phyloP scores from a whole-genome alignment of 2,797 vertebrate genomes.

The Tokudaia muenninki region DNA sequence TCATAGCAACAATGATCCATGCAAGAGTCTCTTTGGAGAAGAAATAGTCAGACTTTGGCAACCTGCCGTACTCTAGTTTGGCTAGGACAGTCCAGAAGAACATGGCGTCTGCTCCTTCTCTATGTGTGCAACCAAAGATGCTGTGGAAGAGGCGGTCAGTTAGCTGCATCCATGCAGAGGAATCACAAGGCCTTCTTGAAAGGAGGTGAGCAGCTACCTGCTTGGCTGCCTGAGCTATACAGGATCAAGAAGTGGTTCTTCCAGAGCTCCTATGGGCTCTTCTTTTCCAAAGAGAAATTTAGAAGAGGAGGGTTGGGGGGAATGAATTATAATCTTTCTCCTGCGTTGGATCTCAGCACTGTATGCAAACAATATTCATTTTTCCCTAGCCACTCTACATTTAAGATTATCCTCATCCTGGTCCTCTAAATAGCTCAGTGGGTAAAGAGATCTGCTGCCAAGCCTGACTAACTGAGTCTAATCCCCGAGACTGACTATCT shows the following conservation, averaged over 20 bases:
- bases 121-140: neutral
- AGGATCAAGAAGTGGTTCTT: neutral
- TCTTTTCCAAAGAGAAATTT: neutral
- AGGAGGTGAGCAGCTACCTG: neutral
- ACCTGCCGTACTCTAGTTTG: neutral
- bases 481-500: neutral
- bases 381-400: neutral
- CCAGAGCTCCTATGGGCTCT: neutral
- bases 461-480: neutral
- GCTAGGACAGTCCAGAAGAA: neutral
- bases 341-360: neutral
- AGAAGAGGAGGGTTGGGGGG: neutral
- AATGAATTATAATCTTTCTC: neutral
- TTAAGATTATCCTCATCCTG: neutral
- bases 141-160: neutral
- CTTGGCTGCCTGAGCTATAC: neutral
- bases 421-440: neutral
- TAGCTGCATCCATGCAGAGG: neutral
- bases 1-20: neutral
- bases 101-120: neutral
- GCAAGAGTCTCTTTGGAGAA: neutral
- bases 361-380: neutral
- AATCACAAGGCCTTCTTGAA: neutral
- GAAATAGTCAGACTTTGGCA: neutral
- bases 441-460: neutral